Percentiles rank a stretch among this genome's conserved stretches.
Evolutionary conservation across 2,888 invertebrate genomes (phyloP).

Genomic region (Polyommatus iphigenia): DNA sequence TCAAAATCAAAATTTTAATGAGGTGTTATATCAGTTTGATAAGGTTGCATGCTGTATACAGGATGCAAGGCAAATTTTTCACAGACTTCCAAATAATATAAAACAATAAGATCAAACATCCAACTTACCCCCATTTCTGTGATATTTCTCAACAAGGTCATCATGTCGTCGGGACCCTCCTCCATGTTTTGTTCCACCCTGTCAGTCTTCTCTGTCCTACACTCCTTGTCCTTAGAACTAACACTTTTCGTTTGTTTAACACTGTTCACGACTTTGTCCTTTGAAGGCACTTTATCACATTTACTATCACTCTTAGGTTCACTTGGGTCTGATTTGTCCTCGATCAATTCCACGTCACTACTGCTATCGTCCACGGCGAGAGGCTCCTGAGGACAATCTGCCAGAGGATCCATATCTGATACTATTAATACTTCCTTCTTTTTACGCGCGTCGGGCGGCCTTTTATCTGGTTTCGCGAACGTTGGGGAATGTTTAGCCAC

Average conservation of each 20-base stretch:
- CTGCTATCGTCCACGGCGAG: conserved; percentile 71
- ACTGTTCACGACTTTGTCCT: conserved; percentile 52
- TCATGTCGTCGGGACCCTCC: conserved; percentile 59
- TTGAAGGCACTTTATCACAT: conserved; percentile 70
- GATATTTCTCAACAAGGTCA: conserved; percentile 64
- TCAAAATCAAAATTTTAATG: no score
- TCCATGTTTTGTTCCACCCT: conserved; percentile 45
- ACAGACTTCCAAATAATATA: no score
- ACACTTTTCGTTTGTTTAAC: conserved; percentile 48
- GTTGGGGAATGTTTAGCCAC: conserved; percentile 69
- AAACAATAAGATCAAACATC: no score
- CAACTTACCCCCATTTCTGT: conserved; percentile 67
- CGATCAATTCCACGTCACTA: conserved; percentile 74
- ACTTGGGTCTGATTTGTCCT: conserved; percentile 60
- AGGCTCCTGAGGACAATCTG: conserved; percentile 56
- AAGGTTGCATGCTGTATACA: no score
- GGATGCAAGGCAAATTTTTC: no score
- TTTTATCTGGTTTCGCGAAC: conserved; percentile 69
- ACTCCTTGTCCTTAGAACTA: conserved; percentile 48
- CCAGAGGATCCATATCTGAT: conserved; percentile 67
- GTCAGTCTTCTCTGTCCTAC: conserved; percentile 48
- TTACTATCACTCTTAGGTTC: conserved; percentile 51
- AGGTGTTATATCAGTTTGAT: no score
- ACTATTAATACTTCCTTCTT: conserved; percentile 68
- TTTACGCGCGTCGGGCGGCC: conserved; percentile 67